Conservation (phyloP, 2,888 invertebrate genomes). For the Lepidonotus clava region DNA sequence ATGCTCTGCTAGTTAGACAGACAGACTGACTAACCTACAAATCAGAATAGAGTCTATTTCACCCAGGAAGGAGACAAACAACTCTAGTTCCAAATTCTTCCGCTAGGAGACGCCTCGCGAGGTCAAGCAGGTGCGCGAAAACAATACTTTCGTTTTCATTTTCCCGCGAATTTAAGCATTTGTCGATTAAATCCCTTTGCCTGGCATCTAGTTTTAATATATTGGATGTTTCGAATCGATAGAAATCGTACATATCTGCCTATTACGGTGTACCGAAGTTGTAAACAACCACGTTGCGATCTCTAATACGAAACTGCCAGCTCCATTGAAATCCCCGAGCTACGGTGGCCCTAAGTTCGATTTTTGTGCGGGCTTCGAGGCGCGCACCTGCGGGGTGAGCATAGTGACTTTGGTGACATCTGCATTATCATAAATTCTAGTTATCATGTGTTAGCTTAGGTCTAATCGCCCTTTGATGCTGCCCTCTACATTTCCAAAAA, state of each 20-base stretch:
- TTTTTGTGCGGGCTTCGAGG: no score
- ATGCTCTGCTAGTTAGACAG: no score
- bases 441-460: no score
- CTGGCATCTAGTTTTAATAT: no score
- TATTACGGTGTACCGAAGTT: neutral
- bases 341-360: constrained; percentile 15
- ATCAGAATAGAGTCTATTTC: no score
- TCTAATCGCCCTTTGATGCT: no score
- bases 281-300: constrained; percentile 46
- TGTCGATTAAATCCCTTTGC: neutral
- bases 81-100: neutral
- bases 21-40: no score
- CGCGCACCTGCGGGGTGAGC: no score
- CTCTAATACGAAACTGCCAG: neutral
- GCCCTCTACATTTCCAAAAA: no score
- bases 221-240: neutral
- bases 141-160: constrained; percentile 17
- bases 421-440: no score
- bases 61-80: no score
- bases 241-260: neutral
- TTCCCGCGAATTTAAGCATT: neutral
- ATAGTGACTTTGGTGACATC: no score
- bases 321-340: neutral
- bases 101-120: constrained; percentile 16
- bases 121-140: constrained; percentile 47